These are phyloP conservation scores for Aramus guarauna DNA, from an alignment of 2,113 vertebrate genomes.

Conservation along the genomic window DNA sequence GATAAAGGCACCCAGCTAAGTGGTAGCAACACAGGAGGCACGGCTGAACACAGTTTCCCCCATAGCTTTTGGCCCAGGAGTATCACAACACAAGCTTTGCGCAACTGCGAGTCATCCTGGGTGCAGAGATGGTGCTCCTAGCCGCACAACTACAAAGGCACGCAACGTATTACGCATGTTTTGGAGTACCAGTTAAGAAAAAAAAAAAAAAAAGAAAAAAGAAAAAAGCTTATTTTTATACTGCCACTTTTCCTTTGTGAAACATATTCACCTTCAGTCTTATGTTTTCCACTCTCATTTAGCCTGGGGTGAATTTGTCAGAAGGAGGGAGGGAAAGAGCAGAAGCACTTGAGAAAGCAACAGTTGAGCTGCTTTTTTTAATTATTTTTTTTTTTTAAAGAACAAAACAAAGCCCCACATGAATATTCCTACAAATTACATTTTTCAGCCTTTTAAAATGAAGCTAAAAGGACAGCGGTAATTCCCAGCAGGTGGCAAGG, in stretches of 20 bases:
- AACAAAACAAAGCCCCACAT: neutral
- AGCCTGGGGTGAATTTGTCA: neutral
- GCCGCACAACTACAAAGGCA: neutral
- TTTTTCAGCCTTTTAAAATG: neutral
- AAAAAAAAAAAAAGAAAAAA: neutral
- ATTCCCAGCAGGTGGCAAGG: neutral
- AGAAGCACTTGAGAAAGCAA: neutral
- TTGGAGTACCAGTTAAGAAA: neutral
- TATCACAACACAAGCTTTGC: neutral
- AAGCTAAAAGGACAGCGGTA: neutral
- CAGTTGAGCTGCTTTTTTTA: neutral
- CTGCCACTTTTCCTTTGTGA: neutral
- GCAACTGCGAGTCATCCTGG: neutral
- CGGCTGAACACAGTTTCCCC: neutral
- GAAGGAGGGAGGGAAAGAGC: neutral
- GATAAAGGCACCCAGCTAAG: neutral
- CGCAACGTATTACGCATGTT: accelerated
- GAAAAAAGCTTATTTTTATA: neutral
- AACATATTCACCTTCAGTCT: neutral
- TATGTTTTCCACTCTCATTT: neutral
- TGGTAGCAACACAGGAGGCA: neutral
- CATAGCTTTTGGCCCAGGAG: neutral
- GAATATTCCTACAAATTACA: neutral
- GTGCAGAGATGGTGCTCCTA: accelerated
- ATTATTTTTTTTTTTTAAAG: neutral